A percentile compares a stretch with the other conserved stretches of the same genome.
Conservation (phyloP, 2,888 invertebrate genomes). For the Altica lythri region DNA sequence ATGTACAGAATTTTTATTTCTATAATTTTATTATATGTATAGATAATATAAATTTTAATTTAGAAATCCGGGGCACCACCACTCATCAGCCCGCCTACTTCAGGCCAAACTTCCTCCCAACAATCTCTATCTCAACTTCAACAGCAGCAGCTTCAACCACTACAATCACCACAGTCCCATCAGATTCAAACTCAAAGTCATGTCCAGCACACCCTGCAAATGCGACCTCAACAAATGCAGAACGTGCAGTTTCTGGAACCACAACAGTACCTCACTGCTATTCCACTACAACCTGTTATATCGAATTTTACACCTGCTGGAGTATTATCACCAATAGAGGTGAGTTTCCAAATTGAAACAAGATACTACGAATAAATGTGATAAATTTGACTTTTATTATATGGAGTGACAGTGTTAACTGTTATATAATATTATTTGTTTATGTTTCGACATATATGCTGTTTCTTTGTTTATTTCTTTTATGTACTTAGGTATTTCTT, state of each 20-base stretch:
- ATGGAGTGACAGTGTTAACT: too few species aligned
- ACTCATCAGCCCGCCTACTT: conserved; percentile 19
- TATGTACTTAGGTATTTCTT: too few species aligned
- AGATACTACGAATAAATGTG: too few species aligned
- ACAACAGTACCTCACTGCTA: conserved; percentile 63
- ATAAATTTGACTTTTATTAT: too few species aligned
- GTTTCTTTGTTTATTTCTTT: too few species aligned
- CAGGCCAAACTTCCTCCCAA: conserved; percentile 28
- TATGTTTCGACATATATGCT: too few species aligned
- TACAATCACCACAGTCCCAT: conserved; percentile 33
- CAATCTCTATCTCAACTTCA: conserved; percentile 24
- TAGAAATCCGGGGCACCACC: conserved; percentile 48
- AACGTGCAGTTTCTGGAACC: conserved; percentile 55
- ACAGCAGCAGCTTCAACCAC: conserved; percentile 17
- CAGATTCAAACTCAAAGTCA: conserved; percentile 26
- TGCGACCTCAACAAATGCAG: conserved; percentile 39
- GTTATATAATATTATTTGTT: too few species aligned
- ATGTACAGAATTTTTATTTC: too few species aligned
- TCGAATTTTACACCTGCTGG: conserved; percentile 59
- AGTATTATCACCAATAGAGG: conserved; percentile 55
- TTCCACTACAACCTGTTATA: conserved; percentile 64
- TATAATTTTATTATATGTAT: too few species aligned
- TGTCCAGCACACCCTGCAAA: conserved; percentile 40
- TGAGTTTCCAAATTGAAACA: conserved; percentile 42
- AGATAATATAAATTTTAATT: too few species aligned